Conservation (phyloP, 2,113 vertebrate genomes). For the Sylvia atricapilla region DNA sequence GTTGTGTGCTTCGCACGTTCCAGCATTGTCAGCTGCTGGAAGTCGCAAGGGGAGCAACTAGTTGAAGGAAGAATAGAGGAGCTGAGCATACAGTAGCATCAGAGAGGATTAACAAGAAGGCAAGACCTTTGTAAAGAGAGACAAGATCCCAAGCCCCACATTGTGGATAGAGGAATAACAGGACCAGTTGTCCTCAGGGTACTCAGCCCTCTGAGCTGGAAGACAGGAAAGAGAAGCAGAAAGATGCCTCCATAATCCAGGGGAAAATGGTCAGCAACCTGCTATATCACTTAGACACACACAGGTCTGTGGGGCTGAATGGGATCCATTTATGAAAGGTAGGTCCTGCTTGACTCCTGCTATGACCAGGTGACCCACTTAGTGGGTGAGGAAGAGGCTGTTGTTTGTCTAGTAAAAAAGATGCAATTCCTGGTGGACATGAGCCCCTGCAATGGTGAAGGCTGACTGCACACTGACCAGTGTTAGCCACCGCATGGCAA, state of each 20-base stretch:
- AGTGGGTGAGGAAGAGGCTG: background rate
- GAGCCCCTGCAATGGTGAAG: background rate
- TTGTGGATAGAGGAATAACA: background rate
- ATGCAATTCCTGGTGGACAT: background rate
- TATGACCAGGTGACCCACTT: background rate
- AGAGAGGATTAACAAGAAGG: background rate
- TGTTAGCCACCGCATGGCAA: background rate
- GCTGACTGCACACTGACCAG: background rate
- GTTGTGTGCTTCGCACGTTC: rapidly evolving
- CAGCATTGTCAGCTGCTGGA: background rate
- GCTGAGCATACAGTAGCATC: background rate
- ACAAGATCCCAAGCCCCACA: background rate
- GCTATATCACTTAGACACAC: background rate
- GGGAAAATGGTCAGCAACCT: background rate
- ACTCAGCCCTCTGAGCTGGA: background rate
- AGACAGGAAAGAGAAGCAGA: background rate
- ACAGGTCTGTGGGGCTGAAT: background rate
- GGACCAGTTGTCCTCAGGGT: rapidly evolving
- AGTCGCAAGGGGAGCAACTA: background rate
- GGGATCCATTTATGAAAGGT: background rate
- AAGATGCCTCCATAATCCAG: background rate
- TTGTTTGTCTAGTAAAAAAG: background rate
- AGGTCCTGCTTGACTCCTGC: background rate
- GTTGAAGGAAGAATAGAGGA: background rate
- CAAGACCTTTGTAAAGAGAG: background rate